A percentile compares a stretch with the other conserved stretches of the same genome.
Conservation (phyloP, 2,888 invertebrate genomes). For the Scaptodrosophila latifasciaeformis region DNA sequence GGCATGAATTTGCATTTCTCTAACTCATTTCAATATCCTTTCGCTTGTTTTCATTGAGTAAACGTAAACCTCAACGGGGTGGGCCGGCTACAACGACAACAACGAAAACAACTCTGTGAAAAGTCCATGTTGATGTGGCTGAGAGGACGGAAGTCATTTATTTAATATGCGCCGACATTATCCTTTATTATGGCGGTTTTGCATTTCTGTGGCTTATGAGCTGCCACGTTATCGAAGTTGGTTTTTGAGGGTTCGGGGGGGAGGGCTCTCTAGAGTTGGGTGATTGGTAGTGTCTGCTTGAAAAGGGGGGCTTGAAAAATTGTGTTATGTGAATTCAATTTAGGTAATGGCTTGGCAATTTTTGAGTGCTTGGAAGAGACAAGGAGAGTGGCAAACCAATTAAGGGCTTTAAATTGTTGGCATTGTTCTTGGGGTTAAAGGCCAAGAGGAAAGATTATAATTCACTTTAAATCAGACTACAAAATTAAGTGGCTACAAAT, state of each 20-base stretch:
- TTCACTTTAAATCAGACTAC: not conserved
- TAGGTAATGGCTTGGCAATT: conserved; percentile 40
- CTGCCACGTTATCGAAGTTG: conserved; percentile 36
- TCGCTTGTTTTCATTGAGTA: conserved; percentile 62
- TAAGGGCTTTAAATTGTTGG: conserved; percentile 41
- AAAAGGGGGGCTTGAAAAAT: conserved; percentile 3
- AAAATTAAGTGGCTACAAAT: not conserved
- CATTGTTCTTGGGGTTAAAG: conserved; percentile 3
- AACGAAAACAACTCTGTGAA: conserved; percentile 2
- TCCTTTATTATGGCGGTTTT: conserved; percentile 68
- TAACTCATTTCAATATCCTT: conserved; percentile 66
- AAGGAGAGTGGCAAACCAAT: conserved; percentile 58
- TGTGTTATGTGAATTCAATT: conserved; percentile 40
- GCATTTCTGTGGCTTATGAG: conserved; percentile 62
- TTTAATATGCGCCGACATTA: conserved; percentile 70
- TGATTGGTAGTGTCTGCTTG: conserved; percentile 14
- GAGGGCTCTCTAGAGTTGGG: conserved; percentile 2
- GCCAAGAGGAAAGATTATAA: not conserved
- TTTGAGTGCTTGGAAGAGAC: too few species aligned
- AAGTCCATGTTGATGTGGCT: not conserved
- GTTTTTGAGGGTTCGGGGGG: too few species aligned
- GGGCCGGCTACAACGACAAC: conserved; percentile 29
- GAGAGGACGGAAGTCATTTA: conserved; percentile 64
- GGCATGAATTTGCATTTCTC: conserved; percentile 67
- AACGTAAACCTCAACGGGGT: conserved; percentile 31